Evolutionary conservation across 2,888 invertebrate species (phyloP).

Genomic region (Ceraclea dissimilis): DNA sequence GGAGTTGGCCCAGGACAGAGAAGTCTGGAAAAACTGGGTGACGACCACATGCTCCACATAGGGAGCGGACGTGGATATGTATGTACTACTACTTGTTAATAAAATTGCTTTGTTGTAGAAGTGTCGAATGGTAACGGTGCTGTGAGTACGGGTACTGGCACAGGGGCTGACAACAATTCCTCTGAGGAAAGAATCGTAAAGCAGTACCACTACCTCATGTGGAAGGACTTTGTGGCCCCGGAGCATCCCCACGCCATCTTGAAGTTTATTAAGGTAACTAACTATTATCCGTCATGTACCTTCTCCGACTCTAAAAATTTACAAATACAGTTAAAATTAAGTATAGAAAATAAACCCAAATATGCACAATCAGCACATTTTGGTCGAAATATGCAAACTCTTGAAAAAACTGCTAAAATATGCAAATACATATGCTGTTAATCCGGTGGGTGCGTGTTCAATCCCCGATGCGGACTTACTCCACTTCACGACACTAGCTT

Average conservation of each 20-base stretch:
- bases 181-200: conserved; percentile 47
- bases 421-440: too few relatives aligned
- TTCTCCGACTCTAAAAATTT: not conserved
- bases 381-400: too few relatives aligned
- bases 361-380: too few relatives aligned
- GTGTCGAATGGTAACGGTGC: conserved; percentile 30
- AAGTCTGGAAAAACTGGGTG: too few relatives aligned
- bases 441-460: too few relatives aligned
- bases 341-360: not conserved
- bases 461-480: too few relatives aligned
- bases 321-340: not conserved
- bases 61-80: too few relatives aligned
- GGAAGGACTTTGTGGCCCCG: conserved; percentile 95
- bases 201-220: conserved; percentile 90
- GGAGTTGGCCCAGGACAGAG: too few relatives aligned
- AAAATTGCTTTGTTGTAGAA: conserved; percentile 4
- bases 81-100: too few relatives aligned
- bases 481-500: too few relatives aligned
- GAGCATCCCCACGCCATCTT: conserved; percentile 90
- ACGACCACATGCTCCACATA: too few relatives aligned
- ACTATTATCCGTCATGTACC: not conserved
- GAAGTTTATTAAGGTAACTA: conserved; percentile 75
- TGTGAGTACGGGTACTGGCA: conserved; percentile 20
- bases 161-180: conserved; percentile 28
- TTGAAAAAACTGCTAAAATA: too few relatives aligned